A percentile compares a stretch with the other conserved stretches of the same genome.
These are phyloP conservation scores for Atractosteus spatula DNA, from an alignment of 2,113 vertebrate genomes.

Conservation along the genomic window DNA sequence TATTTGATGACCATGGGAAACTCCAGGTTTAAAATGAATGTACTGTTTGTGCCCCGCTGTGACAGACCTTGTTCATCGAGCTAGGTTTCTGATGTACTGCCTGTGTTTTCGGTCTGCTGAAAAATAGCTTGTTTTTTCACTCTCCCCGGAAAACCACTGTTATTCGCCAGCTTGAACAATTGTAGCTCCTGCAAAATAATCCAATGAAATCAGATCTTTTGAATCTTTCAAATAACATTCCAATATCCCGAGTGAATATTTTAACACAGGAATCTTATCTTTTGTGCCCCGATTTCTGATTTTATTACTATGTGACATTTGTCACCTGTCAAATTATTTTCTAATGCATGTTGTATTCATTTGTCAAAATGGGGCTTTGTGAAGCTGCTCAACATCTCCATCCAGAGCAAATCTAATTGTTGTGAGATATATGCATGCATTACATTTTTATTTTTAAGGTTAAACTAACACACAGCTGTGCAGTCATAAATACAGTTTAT, in stretches of 20 bases:
- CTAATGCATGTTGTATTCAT: slow-evolving; percentile 69
- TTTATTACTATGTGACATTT: slow-evolving; percentile 75
- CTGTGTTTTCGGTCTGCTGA: no score
- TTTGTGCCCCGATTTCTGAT: slow-evolving; percentile 72
- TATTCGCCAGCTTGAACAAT: no score
- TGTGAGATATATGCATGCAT: slow-evolving; percentile 33
- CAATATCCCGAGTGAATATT: slow-evolving; percentile 75
- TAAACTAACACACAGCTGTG: slow-evolving; percentile 53
- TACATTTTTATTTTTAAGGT: slow-evolving; percentile 61
- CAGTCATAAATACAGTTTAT: slow-evolving; percentile 53
- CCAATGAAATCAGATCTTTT: slow-evolving; percentile 64
- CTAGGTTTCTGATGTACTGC: no score
- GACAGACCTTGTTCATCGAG: no score
- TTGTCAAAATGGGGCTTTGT: slow-evolving; percentile 69
- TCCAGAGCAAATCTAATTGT: slow-evolving; percentile 64
- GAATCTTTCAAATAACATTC: slow-evolving; percentile 74
- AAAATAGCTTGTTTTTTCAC: no score
- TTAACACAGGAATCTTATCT: slow-evolving; percentile 79
- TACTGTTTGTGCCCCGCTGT: no score
- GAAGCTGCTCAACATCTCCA: slow-evolving; percentile 55
- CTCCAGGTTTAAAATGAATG: no score
- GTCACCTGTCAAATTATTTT: slow-evolving; percentile 81
- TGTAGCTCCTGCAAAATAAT: slow-evolving; percentile 29
- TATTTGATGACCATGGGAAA: no score
- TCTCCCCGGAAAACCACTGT: no score